phyloP scores from a whole-genome alignment of 92 coral and sea anemone genomes.

The Bergia sp. region DNA sequence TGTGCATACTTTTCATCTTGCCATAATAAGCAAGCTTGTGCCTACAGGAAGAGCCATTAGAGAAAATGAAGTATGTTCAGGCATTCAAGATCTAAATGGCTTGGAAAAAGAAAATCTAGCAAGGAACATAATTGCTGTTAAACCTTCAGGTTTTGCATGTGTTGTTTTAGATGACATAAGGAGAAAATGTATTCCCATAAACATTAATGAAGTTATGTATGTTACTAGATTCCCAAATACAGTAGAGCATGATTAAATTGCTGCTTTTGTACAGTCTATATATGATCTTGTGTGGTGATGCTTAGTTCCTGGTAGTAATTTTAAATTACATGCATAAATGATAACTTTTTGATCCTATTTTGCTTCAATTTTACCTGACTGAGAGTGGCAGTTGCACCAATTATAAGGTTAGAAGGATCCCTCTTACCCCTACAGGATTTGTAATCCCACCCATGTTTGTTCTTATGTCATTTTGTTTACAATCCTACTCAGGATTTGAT shows the following conservation, averaged over 20 bases:
- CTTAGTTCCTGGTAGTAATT: background rate
- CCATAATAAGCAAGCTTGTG: too few species aligned
- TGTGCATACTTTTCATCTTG: too few species aligned
- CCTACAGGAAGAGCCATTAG: too few species aligned
- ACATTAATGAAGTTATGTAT: conserved; percentile 4
- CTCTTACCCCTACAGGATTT: background rate
- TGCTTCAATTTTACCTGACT: conserved; percentile 2
- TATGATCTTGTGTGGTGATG: conserved; percentile 6
- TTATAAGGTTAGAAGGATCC: conserved; percentile 3
- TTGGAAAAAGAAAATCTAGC: too few species aligned
- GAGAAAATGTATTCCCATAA: conserved; percentile 15
- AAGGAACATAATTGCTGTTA: background rate
- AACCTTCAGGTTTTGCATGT: background rate
- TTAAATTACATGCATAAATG: background rate
- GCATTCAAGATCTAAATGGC: too few species aligned
- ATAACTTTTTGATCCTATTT: conserved; percentile 1
- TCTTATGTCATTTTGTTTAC: conserved; percentile 4
- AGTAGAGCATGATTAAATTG: conserved; percentile 10
- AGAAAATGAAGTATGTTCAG: too few species aligned
- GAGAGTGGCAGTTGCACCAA: conserved; percentile 8
- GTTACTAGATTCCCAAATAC: conserved; percentile 13
- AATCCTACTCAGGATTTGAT: background rate
- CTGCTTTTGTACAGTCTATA: background rate
- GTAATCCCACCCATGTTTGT: background rate
- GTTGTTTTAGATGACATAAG: conserved; percentile 14